Conservation (phyloP, 2,888 invertebrate species). For the Cheilosia urbana region DNA sequence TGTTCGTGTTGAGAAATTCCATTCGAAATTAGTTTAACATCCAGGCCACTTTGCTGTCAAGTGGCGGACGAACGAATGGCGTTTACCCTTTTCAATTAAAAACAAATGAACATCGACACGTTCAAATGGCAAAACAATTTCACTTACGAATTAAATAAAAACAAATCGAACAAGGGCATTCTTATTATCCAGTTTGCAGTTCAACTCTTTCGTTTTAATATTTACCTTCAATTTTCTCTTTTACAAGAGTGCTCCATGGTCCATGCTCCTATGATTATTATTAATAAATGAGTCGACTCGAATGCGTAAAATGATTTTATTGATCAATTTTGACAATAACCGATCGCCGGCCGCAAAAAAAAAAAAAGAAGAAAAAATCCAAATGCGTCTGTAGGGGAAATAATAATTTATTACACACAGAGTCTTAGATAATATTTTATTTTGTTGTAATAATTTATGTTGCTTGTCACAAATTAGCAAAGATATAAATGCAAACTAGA, state of each 20-base stretch:
- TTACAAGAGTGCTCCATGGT: neutral
- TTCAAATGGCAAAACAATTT: constrained; percentile 17
- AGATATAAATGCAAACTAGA: neutral
- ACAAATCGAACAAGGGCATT: neutral
- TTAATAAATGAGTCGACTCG: neutral
- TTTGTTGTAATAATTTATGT: neutral
- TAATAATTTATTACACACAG: too few species aligned
- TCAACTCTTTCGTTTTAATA: constrained; percentile 58
- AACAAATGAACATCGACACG: neutral
- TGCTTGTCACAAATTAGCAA: neutral
- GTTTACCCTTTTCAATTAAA: constrained; percentile 7
- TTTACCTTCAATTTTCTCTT: constrained; percentile 5
- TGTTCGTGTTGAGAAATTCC: constrained; percentile 18
- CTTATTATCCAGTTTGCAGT: constrained; percentile 21
- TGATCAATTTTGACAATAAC: neutral
- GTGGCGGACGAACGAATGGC: neutral
- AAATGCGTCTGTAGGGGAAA: too few species aligned
- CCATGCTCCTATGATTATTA: too few species aligned
- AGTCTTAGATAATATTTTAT: too few species aligned
- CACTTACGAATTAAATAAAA: constrained; percentile 38
- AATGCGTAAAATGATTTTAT: neutral
- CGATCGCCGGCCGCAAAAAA: too few species aligned
- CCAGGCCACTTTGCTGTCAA: neutral
- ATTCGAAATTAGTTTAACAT: constrained; percentile 2
- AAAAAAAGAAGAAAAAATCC: too few species aligned